Percentiles rank a stretch among this genome's conserved stretches.
phyloP scores from a whole-genome alignment of 2,797 vertebrate genomes.

The Nasua narica region DNA sequence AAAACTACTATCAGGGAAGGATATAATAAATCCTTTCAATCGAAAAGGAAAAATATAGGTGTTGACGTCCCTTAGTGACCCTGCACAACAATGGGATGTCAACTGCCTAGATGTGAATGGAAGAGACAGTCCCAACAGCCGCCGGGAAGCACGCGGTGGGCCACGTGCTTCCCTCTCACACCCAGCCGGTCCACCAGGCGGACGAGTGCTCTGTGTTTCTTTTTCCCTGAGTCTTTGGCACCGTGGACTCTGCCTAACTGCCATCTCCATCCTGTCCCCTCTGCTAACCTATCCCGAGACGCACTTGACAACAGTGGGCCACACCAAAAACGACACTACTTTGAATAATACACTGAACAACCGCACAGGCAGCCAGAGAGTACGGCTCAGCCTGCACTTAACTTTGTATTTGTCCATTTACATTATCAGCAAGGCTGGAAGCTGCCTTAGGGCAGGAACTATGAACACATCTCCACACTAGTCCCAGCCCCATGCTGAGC shows the following conservation, averaged over 20 bases:
- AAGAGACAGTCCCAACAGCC: not conserved
- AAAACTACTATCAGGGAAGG: not conserved
- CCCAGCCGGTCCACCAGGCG: not conserved
- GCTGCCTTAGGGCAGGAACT: not conserved
- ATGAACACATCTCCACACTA: not conserved
- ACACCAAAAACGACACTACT: not conserved
- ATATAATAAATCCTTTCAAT: not conserved
- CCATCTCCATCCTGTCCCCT: not conserved
- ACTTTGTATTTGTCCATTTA: not conserved
- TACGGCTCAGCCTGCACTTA: not conserved
- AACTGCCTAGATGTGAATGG: not conserved
- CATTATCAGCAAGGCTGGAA: not conserved
- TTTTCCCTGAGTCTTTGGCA: accelerated
- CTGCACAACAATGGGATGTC: not conserved
- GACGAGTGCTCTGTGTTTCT: not conserved
- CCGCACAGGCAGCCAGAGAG: not conserved
- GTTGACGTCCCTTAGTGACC: not conserved
- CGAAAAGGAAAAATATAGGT: not conserved
- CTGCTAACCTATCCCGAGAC: not conserved
- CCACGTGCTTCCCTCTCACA: not conserved
- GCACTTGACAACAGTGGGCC: not conserved
- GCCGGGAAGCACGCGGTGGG: not conserved
- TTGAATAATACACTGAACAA: not conserved
- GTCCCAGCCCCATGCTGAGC: not conserved
- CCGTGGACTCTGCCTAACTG: not conserved